Conservation (phyloP, 2,888 invertebrate species). For the Dryadula phaetusa region DNA sequence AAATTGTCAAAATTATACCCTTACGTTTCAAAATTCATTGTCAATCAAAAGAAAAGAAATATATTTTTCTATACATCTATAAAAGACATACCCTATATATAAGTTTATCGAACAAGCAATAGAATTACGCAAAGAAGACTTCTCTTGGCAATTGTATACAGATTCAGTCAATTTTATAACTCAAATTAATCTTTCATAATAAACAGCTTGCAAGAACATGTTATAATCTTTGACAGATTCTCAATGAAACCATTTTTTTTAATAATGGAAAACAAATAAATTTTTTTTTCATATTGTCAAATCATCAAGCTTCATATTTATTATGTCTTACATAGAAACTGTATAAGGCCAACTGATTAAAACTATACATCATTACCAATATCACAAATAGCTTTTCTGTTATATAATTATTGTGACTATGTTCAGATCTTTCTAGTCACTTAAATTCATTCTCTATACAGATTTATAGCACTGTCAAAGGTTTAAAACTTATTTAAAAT, state of each 20-base stretch:
- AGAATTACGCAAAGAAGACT: slow-evolving; percentile 21
- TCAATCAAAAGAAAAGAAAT: slow-evolving; percentile 34
- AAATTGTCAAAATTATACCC: slow-evolving; percentile 69
- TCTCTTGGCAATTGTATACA: slow-evolving; percentile 28
- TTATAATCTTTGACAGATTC: slow-evolving; percentile 4
- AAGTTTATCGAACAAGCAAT: slow-evolving; percentile 21
- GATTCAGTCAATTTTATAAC: slow-evolving; percentile 33
- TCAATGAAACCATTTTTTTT: slow-evolving; percentile 1
- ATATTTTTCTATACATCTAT: slow-evolving; percentile 30
- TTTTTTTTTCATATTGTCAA: slow-evolving; percentile 29
- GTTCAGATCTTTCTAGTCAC: slow-evolving; percentile 58
- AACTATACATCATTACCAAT: slow-evolving; percentile 66
- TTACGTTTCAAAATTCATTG: slow-evolving; percentile 55
- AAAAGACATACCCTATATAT: slow-evolving; percentile 33
- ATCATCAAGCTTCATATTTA: slow-evolving; percentile 28
- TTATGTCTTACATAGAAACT: slow-evolving; percentile 35
- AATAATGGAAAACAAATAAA: slow-evolving; percentile 13
- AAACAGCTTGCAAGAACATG: neutral
- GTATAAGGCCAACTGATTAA: slow-evolving; percentile 40
- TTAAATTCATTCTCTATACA: slow-evolving; percentile 78
- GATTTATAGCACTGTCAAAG: slow-evolving; percentile 72
- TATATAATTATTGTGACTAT: slow-evolving; percentile 60
- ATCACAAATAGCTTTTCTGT: slow-evolving; percentile 76
- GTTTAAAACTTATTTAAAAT: slow-evolving; percentile 82
- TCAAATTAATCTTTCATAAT: slow-evolving; percentile 12